phyloP scores from a whole-genome alignment of 2,113 vertebrate species.

The Rhineura floridana region DNA sequence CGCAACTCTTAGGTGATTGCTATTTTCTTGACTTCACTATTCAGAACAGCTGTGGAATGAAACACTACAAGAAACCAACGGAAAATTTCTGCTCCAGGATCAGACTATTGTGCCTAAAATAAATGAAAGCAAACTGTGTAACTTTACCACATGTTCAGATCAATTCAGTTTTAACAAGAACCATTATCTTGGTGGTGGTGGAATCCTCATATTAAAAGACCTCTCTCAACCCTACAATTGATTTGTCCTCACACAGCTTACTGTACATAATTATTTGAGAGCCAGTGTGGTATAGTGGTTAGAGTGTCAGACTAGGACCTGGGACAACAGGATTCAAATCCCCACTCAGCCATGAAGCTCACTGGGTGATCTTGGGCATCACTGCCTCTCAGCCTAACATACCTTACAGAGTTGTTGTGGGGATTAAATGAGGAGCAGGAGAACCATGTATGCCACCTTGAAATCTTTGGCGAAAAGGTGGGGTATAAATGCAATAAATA shows the following conservation, averaged over 20 bases:
- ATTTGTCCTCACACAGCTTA: not conserved
- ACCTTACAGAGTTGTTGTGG: no score
- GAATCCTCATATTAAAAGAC: slow-evolving; percentile 54
- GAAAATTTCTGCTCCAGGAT: slow-evolving; percentile 30
- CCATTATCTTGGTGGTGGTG: slow-evolving; percentile 22
- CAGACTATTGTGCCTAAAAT: slow-evolving; percentile 43
- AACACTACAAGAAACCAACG: slow-evolving; percentile 44
- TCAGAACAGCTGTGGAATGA: slow-evolving; percentile 54
- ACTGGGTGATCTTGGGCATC: no score
- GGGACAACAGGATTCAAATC: no score
- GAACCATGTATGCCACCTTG: no score
- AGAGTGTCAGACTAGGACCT: no score
- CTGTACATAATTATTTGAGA: not conserved
- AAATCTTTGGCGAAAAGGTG: no score
- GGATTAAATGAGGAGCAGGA: no score
- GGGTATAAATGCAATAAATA: no score
- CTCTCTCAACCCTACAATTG: slow-evolving; percentile 21
- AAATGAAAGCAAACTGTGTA: slow-evolving; percentile 59
- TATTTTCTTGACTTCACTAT: slow-evolving; percentile 42
- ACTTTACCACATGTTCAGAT: slow-evolving; percentile 35
- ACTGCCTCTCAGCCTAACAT: no score
- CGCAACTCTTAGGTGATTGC: slow-evolving; percentile 38
- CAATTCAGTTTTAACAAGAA: slow-evolving; percentile 60
- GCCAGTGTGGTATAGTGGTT: no score
- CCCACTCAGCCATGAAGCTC: no score